Percentiles rank a stretch among this genome's conserved stretches.
phyloP scores from a whole-genome alignment of 2,797 vertebrate species.

The Acanthurus leucopareius region DNA sequence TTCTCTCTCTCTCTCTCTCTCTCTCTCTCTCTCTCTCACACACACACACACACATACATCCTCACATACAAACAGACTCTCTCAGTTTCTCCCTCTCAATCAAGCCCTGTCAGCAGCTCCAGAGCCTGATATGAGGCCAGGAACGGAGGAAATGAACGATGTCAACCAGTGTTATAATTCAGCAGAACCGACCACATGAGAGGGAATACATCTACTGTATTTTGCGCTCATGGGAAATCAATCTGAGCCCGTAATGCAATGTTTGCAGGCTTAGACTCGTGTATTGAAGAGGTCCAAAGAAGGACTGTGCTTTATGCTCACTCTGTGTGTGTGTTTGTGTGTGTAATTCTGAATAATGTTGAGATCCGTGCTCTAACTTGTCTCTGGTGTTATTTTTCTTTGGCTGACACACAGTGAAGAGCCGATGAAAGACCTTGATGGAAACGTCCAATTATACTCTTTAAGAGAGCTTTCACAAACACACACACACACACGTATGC shows the following conservation, averaged over 20 bases:
- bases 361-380: constrained; percentile 45
- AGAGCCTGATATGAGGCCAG: constrained; percentile 62
- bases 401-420: constrained; percentile 34
- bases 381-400: constrained; percentile 41
- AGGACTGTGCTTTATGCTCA: background rate
- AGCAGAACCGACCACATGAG: constrained; percentile 56
- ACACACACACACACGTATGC: constrained; percentile 11
- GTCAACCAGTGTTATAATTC: constrained; percentile 68
- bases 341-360: constrained; percentile 16
- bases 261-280: constrained; percentile 33
- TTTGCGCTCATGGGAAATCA: constrained; percentile 70
- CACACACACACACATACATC: constrained; percentile 29
- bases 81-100: constrained; percentile 57
- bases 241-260: constrained; percentile 50
- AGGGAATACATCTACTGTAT: constrained; percentile 60
- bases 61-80: constrained; percentile 50
- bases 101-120: constrained; percentile 62
- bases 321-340: background rate
- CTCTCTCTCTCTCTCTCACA: constrained; percentile 31
- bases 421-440: constrained; percentile 45
- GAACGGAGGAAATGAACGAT: constrained; percentile 67
- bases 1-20: constrained; percentile 27
- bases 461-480: background rate
- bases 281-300: constrained; percentile 34
- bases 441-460: constrained; percentile 36